A percentile compares a stretch with the other conserved stretches of the same genome.
Evolutionary conservation across 2,113 vertebrate genomes (phyloP).

Genomic region (Xiphophorus maculatus): DNA sequence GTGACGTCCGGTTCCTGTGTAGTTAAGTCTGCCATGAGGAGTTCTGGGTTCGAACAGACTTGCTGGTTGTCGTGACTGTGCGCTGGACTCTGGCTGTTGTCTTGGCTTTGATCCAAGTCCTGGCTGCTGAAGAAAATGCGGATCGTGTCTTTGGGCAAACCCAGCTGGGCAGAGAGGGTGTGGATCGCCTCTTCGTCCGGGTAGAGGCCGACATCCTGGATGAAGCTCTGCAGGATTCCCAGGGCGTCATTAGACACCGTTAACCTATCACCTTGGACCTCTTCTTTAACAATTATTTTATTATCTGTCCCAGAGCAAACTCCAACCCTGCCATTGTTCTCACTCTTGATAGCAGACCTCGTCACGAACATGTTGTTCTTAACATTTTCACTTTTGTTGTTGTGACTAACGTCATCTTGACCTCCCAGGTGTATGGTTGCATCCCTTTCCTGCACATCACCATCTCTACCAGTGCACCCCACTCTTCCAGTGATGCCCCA

Average conservation of each 20-base stretch:
- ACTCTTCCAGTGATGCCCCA: constrained; percentile 27
- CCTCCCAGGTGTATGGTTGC: constrained; percentile 63
- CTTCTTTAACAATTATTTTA: constrained; percentile 6
- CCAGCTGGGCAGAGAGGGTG: constrained; percentile 94
- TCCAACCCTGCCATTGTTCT: constrained; percentile 2
- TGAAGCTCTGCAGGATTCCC: constrained; percentile 95
- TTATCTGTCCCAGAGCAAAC: constrained; percentile 23
- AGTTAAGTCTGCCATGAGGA: constrained; percentile 15
- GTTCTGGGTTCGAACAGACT: constrained; percentile 10
- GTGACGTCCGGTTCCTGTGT: constrained; percentile 18
- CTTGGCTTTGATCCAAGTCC: constrained; percentile 83
- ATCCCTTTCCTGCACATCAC: constrained; percentile 59
- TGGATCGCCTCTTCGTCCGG: constrained; percentile 96
- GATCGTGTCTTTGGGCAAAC: constrained; percentile 92
- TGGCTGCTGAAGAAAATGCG: constrained; percentile 96
- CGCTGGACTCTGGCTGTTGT: constrained; percentile 31
- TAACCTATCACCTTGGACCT: constrained; percentile 61
- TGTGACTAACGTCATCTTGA: constrained; percentile 5
- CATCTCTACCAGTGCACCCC: constrained; percentile 16
- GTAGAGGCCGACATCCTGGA: constrained; percentile 93
- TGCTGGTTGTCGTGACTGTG: constrained; percentile 2
- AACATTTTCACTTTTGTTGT: constrained; percentile 24
- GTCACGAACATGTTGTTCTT: constrained; percentile 34
- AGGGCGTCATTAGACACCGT: constrained; percentile 92
- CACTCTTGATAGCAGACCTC: constrained; percentile 41